Evolutionary conservation across 2,888 invertebrate species (phyloP).

Genomic region (Brachylomia viminalis): DNA sequence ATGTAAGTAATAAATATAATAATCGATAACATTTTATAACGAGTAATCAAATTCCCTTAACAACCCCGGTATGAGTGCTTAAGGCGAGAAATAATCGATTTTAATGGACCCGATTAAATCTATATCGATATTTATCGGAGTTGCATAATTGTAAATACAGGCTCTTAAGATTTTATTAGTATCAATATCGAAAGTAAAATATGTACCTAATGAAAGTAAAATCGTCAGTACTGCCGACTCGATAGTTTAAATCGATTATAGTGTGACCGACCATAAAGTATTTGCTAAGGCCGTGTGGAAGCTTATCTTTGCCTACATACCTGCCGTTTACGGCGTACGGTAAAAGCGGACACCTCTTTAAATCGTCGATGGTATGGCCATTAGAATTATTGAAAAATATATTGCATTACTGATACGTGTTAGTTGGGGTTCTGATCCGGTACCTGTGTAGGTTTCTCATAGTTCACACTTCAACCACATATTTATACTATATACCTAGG

Average conservation of each 20-base stretch:
- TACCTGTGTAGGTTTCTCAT: constrained; percentile 15
- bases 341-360: constrained; percentile 59
- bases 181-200: constrained; percentile 61
- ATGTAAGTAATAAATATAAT: constrained; percentile 63
- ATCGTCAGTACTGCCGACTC: constrained; percentile 28
- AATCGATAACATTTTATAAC: constrained; percentile 68
- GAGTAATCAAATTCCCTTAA: constrained; percentile 69
- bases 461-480: constrained; percentile 16
- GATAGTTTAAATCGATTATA: constrained; percentile 62
- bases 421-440: constrained; percentile 27
- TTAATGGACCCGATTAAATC: constrained; percentile 67
- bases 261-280: constrained; percentile 52
- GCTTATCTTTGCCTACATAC: constrained; percentile 52
- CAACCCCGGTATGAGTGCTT: constrained; percentile 58
- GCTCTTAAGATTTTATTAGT: constrained; percentile 36
- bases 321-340: constrained; percentile 48
- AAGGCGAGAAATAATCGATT: constrained; percentile 66
- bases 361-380: constrained; percentile 42
- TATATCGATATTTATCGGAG: constrained; percentile 52
- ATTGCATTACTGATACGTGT: constrained; percentile 47
- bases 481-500: neutral
- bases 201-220: constrained; percentile 64
- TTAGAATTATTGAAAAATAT: constrained; percentile 49
- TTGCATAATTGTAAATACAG: constrained; percentile 53
- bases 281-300: constrained; percentile 42